Evolutionary conservation across 2,888 invertebrate genomes (phyloP).

Genomic region (Endotricha flammealis): DNA sequence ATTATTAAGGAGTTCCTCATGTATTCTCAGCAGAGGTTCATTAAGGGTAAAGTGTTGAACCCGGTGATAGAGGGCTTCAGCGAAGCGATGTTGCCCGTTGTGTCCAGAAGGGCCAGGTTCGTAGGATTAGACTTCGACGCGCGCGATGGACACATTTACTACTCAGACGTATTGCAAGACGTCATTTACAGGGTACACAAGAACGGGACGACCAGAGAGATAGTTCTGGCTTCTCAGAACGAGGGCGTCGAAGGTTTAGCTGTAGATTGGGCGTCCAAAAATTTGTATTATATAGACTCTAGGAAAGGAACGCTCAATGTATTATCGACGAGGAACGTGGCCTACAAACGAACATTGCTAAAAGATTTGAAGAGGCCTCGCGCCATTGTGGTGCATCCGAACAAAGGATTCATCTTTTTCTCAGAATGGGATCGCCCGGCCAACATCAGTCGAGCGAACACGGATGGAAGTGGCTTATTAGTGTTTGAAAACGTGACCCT

Average conservation of each 20-base stretch:
- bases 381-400: conserved; percentile 98
- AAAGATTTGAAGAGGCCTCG: conserved; percentile 94
- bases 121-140: conserved; percentile 97
- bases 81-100: conserved; percentile 96
- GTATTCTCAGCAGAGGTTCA: conserved; percentile 97
- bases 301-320: conserved; percentile 96
- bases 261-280: conserved; percentile 97
- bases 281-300: conserved; percentile 96
- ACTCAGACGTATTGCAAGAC: conserved; percentile 97
- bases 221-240: conserved; percentile 96
- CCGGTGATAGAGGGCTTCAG: conserved; percentile 94
- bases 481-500: conserved; percentile 94
- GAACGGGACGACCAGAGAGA: conserved; percentile 89
- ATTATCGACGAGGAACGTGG: conserved; percentile 90
- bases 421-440: conserved; percentile 98
- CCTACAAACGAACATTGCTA: conserved; percentile 88
- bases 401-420: conserved; percentile 95
- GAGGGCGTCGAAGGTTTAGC: conserved; percentile 98
- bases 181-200: conserved; percentile 92
- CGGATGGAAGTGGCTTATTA: conserved; percentile 91
- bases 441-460: conserved; percentile 94
- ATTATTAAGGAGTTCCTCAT: conserved; percentile 92
- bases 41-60: conserved; percentile 93
- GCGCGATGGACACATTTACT: conserved; percentile 93
- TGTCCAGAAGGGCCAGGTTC: conserved; percentile 93